Conservation (phyloP, 1,140 invertebrate genomes). For the Rhopalosiphum maidis region DNA sequence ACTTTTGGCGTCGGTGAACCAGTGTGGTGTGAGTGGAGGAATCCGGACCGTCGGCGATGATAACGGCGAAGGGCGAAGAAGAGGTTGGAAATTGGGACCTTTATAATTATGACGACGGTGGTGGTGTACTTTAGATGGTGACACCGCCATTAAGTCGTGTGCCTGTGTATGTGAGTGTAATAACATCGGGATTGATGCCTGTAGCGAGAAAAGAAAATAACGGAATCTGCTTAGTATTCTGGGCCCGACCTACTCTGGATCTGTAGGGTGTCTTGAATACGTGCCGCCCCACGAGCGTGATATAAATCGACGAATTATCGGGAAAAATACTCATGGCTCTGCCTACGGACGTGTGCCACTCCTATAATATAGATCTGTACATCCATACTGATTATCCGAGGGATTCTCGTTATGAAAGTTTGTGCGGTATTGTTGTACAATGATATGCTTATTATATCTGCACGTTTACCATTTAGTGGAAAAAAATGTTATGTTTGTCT, state of each 20-base stretch:
- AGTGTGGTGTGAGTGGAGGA: neutral
- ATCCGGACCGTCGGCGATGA: neutral
- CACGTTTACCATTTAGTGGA: neutral
- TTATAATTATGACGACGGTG: neutral
- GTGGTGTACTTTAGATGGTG: neutral
- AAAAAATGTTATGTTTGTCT: neutral
- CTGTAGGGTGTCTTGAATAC: slow-evolving; percentile 38
- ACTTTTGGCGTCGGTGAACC: neutral
- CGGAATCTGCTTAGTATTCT: slow-evolving; percentile 36
- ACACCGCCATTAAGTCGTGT: neutral
- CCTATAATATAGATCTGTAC: neutral
- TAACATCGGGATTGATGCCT: slow-evolving; percentile 19
- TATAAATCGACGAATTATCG: slow-evolving; percentile 49
- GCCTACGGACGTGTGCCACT: neutral
- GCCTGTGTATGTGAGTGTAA: neutral
- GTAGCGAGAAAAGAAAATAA: slow-evolving; percentile 44
- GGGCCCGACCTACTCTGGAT: neutral
- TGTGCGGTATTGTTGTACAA: neutral
- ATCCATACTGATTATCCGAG: neutral
- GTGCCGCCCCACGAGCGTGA: neutral
- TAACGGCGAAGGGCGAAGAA: neutral
- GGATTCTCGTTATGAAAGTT: neutral
- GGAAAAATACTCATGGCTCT: slow-evolving; percentile 18
- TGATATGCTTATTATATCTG: neutral
- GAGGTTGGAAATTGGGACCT: neutral